Evolutionary conservation across 2,113 vertebrate genomes (phyloP).

Genomic region (Colius striatus): DNA sequence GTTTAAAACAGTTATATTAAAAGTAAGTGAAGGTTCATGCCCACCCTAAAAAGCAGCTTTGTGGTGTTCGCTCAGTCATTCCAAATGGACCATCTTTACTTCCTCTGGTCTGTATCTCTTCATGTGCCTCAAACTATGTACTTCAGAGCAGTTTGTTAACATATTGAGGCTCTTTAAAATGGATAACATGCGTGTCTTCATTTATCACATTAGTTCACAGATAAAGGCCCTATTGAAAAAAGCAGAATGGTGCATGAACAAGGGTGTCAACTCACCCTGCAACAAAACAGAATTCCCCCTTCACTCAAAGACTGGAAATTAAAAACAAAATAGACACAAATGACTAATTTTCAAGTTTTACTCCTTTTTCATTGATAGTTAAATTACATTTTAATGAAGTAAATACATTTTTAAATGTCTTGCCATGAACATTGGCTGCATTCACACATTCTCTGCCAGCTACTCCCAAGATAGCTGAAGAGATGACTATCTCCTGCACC

Average conservation of each 20-base stretch:
- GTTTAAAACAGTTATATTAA: background rate
- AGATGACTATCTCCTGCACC: background rate
- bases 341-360: background rate
- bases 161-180: constrained; percentile 17
- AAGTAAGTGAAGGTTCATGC: background rate
- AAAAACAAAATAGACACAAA: background rate
- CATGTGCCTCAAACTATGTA: background rate
- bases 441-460: background rate
- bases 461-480: background rate
- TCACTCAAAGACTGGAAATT: background rate
- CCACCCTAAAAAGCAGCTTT: background rate
- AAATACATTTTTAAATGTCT: background rate
- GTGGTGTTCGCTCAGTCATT: background rate
- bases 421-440: background rate
- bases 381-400: background rate
- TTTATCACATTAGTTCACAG: constrained; percentile 18
- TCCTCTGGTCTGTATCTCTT: background rate
- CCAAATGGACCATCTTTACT: background rate
- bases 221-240: background rate
- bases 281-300: background rate
- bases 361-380: background rate
- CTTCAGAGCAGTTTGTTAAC: background rate
- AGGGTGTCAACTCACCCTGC: background rate
- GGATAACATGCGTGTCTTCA: background rate
- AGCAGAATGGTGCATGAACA: background rate